phyloP scores from a whole-genome alignment of 2,113 vertebrate genomes.

The Entelurus aequoreus region DNA sequence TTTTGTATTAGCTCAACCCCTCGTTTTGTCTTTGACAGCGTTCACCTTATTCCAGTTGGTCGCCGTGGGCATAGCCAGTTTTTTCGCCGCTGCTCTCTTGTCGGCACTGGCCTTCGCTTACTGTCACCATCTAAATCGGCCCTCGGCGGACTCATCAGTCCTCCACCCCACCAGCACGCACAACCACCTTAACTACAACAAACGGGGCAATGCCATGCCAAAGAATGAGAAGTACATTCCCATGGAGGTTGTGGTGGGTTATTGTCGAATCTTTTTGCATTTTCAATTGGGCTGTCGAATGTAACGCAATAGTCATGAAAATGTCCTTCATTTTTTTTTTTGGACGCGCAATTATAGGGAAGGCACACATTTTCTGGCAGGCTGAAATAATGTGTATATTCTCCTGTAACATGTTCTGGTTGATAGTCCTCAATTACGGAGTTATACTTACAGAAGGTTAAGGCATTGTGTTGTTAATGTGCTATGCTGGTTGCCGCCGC shows the following conservation, averaged over 20 bases:
- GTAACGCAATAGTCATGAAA: too few species aligned
- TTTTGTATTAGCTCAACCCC: fast-evolving
- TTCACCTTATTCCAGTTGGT: conserved; percentile 90
- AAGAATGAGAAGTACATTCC: conserved; percentile 98
- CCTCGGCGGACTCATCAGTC: conserved; percentile 87
- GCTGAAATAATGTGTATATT: too few species aligned
- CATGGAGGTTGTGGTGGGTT: conserved; percentile 95
- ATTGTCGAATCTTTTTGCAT: not conserved
- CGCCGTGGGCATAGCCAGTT: conserved; percentile 84
- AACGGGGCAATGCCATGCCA: conserved; percentile 79
- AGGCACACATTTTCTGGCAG: too few species aligned
- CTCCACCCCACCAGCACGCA: conserved; percentile 92
- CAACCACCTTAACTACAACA: conserved; percentile 91
- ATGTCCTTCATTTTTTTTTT: too few species aligned
- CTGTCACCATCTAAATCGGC: conserved; percentile 83
- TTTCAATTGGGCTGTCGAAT: too few species aligned
- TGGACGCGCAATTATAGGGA: too few species aligned
- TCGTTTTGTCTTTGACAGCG: conserved; percentile 59
- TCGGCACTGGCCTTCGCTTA: conserved; percentile 83
- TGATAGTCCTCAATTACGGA: too few species aligned
- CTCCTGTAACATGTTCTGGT: too few species aligned
- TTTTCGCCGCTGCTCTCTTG: conserved; percentile 85
- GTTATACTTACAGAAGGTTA: too few species aligned
- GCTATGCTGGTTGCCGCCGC: too few species aligned
- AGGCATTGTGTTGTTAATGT: too few species aligned